Evolutionary conservation across 2,888 invertebrate genomes (phyloP).

Genomic region (Melanostoma mellinum): DNA sequence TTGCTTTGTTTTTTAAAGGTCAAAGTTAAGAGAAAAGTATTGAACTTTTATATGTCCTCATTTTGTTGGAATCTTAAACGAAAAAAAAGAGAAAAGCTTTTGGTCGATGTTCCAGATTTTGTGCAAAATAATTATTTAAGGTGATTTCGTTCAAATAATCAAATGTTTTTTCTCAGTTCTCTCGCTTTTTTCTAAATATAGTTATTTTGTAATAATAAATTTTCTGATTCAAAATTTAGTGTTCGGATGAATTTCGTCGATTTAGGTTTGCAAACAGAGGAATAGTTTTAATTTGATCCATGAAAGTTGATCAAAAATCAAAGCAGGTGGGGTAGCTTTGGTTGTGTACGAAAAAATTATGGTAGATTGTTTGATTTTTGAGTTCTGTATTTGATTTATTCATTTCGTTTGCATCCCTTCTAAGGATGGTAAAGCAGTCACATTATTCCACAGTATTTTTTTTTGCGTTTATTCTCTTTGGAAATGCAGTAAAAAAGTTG

Average conservation of each 20-base stretch:
- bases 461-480: too few species aligned
- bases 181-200: background rate
- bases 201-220: background rate
- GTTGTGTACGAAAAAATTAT: slow-evolving; percentile 7
- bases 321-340: background rate
- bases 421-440: too few species aligned
- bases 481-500: too few species aligned
- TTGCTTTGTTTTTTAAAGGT: slow-evolving; percentile 48
- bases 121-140: slow-evolving; percentile 31
- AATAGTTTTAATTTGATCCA: background rate
- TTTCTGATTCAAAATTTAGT: slow-evolving; percentile 28
- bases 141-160: slow-evolving; percentile 24
- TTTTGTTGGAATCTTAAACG: slow-evolving; percentile 37
- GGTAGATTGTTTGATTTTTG: too few species aligned
- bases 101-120: slow-evolving; percentile 31
- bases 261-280: slow-evolving; percentile 26
- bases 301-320: too few species aligned
- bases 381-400: too few species aligned
- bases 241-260: slow-evolving; percentile 27
- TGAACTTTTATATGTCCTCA: slow-evolving; percentile 22
- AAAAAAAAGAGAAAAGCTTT: background rate
- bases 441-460: too few species aligned
- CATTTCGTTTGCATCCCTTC: background rate
- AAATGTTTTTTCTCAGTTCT: background rate
- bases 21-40: slow-evolving; percentile 13